These are phyloP conservation scores for Eupithecia dodoneata DNA, from an alignment of 2,888 invertebrate species.

Conservation along the genomic window DNA sequence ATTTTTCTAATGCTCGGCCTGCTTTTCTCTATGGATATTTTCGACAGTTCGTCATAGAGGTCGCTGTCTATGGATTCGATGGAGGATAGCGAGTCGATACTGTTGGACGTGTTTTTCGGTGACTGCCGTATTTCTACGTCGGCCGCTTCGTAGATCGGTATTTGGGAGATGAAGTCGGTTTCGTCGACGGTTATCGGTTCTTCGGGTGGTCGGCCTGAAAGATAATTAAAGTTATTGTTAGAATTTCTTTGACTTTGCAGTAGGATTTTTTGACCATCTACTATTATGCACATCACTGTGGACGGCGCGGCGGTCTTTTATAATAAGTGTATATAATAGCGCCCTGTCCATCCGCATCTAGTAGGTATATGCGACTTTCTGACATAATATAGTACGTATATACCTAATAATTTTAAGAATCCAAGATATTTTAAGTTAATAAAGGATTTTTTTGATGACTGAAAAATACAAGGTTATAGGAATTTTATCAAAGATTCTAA, in stretches of 20 bases:
- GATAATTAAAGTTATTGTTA: background rate
- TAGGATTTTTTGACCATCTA: background rate
- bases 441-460: no score
- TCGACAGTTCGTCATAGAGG: constrained; percentile 70
- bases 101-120: constrained; percentile 58
- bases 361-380: no score
- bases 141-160: constrained; percentile 74
- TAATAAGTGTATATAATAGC: no score
- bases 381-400: no score
- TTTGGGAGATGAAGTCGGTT: constrained; percentile 69
- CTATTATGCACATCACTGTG: background rate
- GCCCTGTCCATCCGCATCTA: background rate
- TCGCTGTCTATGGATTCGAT: constrained; percentile 73
- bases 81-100: constrained; percentile 72
- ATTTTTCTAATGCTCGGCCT: constrained; percentile 63
- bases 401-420: no score
- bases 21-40: constrained; percentile 63
- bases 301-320: no score
- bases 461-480: no score
- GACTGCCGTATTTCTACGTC: constrained; percentile 68
- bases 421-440: no score
- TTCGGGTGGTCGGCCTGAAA: constrained; percentile 46
- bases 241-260: background rate
- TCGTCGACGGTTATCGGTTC: constrained; percentile 52
- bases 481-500: no score